Percentiles rank a stretch among this genome's conserved stretches.
Conservation (phyloP, 2,113 vertebrate species). For the Bambusicola thoracicus region DNA sequence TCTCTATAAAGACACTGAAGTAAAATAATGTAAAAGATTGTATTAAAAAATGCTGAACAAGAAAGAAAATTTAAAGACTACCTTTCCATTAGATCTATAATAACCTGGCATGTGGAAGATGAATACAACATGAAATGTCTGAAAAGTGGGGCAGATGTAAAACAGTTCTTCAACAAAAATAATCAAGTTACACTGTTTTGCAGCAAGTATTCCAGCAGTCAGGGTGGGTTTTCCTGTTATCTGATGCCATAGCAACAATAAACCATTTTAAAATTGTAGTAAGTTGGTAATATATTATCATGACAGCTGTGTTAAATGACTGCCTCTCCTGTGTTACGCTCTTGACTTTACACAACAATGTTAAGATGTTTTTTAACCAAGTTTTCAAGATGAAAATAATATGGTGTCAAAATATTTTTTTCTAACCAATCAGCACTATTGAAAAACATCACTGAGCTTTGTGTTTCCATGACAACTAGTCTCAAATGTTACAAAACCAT, state of each 20-base stretch:
- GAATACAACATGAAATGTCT: not conserved
- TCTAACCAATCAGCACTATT: slow-evolving; percentile 72
- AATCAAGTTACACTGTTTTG: not conserved
- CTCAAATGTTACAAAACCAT: slow-evolving; percentile 56
- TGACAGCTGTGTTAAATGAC: slow-evolving; percentile 53
- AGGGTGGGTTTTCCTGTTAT: slow-evolving; percentile 46
- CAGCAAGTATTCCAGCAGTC: slow-evolving; percentile 8
- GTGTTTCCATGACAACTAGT: slow-evolving; percentile 70
- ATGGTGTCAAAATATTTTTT: slow-evolving; percentile 77
- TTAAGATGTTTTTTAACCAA: slow-evolving; percentile 74
- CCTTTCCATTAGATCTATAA: not conserved
- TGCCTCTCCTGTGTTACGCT: slow-evolving; percentile 51
- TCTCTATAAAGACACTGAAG: not conserved
- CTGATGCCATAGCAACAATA: slow-evolving; percentile 61
- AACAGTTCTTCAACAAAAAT: not conserved
- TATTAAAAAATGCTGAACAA: not conserved
- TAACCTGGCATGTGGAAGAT: rapidly evolving
- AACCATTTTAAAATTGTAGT: slow-evolving; percentile 38
- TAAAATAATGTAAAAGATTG: not conserved
- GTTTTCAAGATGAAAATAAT: slow-evolving; percentile 74
- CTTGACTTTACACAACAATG: slow-evolving; percentile 72
- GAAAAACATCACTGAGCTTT: slow-evolving; percentile 71
- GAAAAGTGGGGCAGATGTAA: not conserved
- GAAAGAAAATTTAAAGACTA: not conserved
- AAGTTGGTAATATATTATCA: slow-evolving; percentile 65